A percentile compares a stretch with the other conserved stretches of the same genome.
These are phyloP conservation scores for Campopleginae sp. DNA, from an alignment of 2,888 invertebrate species.

Conservation along the genomic window DNA sequence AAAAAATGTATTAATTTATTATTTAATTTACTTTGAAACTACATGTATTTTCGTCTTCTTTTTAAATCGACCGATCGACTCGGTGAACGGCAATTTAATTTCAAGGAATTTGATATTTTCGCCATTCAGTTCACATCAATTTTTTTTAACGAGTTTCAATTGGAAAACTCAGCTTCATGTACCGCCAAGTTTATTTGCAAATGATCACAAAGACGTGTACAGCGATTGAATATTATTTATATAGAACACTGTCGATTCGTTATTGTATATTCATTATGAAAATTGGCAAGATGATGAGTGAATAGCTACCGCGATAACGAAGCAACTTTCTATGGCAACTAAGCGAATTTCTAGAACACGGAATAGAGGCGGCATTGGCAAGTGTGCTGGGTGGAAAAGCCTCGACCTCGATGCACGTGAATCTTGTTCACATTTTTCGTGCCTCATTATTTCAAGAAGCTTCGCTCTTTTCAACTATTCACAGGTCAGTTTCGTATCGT, in stretches of 20 bases:
- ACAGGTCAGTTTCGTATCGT: not conserved
- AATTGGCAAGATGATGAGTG: not conserved
- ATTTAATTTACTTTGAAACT: not conserved
- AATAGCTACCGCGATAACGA: not conserved
- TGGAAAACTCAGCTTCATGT: not conserved
- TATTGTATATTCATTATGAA: not conserved
- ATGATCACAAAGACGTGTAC: not conserved
- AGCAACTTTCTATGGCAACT: constrained; percentile 24
- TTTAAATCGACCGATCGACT: not conserved
- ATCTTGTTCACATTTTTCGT: constrained; percentile 32
- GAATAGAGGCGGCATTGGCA: constrained; percentile 15
- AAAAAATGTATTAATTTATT: not conserved
- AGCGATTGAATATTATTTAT: not conserved
- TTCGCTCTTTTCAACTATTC: constrained; percentile 31
- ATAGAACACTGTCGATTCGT: not conserved
- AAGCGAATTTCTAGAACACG: constrained; percentile 8
- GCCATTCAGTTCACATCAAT: not conserved
- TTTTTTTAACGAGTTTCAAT: not conserved
- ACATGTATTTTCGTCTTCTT: not conserved
- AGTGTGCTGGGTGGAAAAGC: constrained; percentile 46
- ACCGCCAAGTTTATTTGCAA: not conserved
- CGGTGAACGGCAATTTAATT: not conserved
- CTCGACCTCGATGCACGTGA: constrained; percentile 55
- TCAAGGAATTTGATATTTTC: not conserved
- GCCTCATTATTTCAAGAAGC: constrained; percentile 39